Evolutionary conservation across 2,797 vertebrate genomes (phyloP), one percentile per base, ranked within the genome.

Genomic region (Ctenopoma multispine): DNA sequence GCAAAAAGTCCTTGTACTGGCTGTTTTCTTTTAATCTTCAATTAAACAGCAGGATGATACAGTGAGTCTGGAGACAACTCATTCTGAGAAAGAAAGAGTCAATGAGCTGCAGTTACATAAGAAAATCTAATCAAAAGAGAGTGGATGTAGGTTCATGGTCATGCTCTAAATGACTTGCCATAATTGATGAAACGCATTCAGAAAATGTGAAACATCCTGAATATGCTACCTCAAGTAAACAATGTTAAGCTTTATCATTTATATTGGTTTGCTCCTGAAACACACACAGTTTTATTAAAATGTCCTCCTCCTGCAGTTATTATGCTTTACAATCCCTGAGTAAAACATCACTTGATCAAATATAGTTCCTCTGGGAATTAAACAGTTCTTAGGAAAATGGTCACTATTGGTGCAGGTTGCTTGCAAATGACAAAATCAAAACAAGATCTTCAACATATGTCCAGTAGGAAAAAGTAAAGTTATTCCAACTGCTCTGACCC

Each of bases 201-300:
- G 38, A 47, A 38, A 38, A 31, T 57, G n/a, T 27, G n/a, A 49
- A 44, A 56, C 23, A 43, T 14, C 41, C 13, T 47, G 50, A 61
- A 43, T 34, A 40, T 11, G 54, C 40, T 36, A 36, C 31, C 41
- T 29, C 5, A 5, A 53, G 27, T 57, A 29, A 63, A 68, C 21
- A 56, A 17, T 43, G 13, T 31, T 51, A 56, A 77, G 46, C 4
- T 23, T 57, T 57, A 17, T 4, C 3, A 23, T 3, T n/a, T 0
- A 60, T 75, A 62, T 54, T 63, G 20, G 17, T 72, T 71, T 50
- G 14, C 8, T 23, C 36, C 18, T 43, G 56, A 76, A 75, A 59
- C 29, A 31, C 18, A 41, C 67, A 38, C 3, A 47, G 67, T 69
- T 29, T 59, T 18, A 71, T 57, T 48, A 55, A 17, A 63, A 57